Conservation (phyloP, 1,140 invertebrate species). For the Lordiphosa clarofinis region DNA sequence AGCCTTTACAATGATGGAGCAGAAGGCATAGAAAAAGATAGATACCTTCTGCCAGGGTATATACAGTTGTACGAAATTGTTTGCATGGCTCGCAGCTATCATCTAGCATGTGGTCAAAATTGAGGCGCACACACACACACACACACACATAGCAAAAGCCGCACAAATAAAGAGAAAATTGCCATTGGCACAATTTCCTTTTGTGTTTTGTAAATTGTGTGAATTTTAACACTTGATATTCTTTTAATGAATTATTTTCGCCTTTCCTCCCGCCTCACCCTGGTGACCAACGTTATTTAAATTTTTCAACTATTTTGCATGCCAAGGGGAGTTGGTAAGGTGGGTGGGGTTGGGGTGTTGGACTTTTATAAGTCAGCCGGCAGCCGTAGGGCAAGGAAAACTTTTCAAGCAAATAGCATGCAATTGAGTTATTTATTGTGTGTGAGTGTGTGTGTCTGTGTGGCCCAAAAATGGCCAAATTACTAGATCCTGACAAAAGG, state of each 20-base stretch:
- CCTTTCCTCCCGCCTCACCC: not conserved
- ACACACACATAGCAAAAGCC: not conserved
- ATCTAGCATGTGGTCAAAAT: conserved; percentile 20
- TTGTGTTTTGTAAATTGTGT: conserved; percentile 69
- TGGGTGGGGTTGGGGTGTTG: not conserved
- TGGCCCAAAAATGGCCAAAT: conserved; percentile 47
- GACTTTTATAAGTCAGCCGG: conserved; percentile 56
- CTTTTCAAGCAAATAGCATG: conserved; percentile 74
- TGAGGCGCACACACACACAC: conserved; percentile 2
- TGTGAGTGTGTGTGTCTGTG: conserved; percentile 20
- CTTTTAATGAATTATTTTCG: conserved; percentile 72
- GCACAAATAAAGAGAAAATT: conserved; percentile 18
- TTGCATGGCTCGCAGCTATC: conserved; percentile 2
- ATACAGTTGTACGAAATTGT: conserved; percentile 21
- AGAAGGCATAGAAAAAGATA: too few relatives aligned
- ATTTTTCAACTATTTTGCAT: conserved; percentile 73
- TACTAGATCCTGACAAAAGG: conserved; percentile 29
- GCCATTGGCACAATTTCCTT: conserved; percentile 62
- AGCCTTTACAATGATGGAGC: too few relatives aligned
- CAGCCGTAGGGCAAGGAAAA: conserved; percentile 43
- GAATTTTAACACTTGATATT: conserved; percentile 77
- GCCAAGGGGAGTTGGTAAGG: conserved; percentile 14
- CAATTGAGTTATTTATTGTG: conserved; percentile 74
- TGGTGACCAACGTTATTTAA: conserved; percentile 49
- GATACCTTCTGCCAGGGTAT: too few relatives aligned